A percentile compares a stretch with the other conserved stretches of the same genome.
phyloP scores from a whole-genome alignment of 2,113 vertebrate species.

The Epinephelus moara region DNA sequence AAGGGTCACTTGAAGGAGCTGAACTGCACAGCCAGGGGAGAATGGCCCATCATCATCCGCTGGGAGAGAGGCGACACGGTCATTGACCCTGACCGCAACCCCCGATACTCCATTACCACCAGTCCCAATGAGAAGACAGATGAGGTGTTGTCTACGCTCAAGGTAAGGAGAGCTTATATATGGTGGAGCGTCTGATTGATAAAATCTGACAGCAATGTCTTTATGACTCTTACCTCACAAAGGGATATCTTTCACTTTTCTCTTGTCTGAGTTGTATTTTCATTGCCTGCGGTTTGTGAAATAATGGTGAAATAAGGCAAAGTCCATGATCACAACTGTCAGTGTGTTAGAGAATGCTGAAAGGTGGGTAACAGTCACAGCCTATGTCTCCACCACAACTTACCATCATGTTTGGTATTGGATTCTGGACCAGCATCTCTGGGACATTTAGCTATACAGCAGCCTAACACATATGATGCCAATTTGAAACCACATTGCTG shows the following conservation, averaged over 20 bases:
- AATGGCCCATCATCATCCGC: conserved; percentile 98
- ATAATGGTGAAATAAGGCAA: not conserved
- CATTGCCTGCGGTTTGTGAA: not conserved
- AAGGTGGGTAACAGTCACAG: not conserved
- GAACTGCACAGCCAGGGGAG: conserved; percentile 96
- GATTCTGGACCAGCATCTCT: not conserved
- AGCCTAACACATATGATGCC: not conserved
- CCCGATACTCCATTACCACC: conserved; percentile 94
- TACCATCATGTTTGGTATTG: not conserved
- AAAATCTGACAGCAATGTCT: conserved; percentile 35
- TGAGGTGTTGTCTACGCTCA: conserved; percentile 96
- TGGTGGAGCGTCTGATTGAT: conserved; percentile 21
- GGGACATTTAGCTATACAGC: not conserved
- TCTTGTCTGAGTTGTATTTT: not conserved
- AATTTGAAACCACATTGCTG: not conserved
- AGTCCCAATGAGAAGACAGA: conserved; percentile 95
- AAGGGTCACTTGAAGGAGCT: conserved; percentile 97
- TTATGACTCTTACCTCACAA: conserved; percentile 21
- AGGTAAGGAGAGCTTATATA: conserved; percentile 83
- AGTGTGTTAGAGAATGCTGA: not conserved
- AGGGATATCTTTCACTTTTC: conserved; percentile 1
- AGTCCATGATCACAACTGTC: not conserved
- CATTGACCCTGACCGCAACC: conserved; percentile 95
- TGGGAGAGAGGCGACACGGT: conserved; percentile 98
- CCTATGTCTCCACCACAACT: not conserved